These are phyloP conservation scores for Pseudococcus longispinus DNA, from an alignment of 2,888 invertebrate genomes.

Conservation along the genomic window DNA sequence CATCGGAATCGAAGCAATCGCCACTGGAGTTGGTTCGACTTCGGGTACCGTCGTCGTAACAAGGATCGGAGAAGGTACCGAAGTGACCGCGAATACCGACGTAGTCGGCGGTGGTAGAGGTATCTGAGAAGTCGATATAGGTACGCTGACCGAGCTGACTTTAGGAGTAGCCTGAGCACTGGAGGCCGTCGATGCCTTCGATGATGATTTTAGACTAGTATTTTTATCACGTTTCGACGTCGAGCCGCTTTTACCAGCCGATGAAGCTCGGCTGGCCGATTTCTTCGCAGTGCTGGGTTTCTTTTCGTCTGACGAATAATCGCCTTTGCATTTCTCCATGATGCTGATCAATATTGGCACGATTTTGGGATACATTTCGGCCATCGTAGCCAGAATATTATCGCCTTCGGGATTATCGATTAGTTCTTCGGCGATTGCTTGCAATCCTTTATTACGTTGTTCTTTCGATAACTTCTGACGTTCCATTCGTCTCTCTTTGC, in stretches of 20 bases:
- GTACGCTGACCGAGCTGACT: not conserved
- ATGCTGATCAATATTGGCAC: not conserved
- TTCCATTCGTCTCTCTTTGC: not conserved
- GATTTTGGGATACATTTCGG: not conserved
- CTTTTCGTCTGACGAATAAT: not conserved
- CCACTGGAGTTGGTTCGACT: not conserved
- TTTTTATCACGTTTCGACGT: conserved; percentile 32
- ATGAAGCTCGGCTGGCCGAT: not conserved
- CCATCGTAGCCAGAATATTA: not conserved
- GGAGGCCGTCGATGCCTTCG: not conserved
- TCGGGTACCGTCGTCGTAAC: not conserved
- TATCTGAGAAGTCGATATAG: not conserved
- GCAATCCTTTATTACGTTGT: not conserved
- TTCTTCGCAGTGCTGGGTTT: not conserved
- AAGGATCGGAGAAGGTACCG: not conserved
- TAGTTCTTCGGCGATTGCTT: not conserved
- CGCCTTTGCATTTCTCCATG: not conserved
- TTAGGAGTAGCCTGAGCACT: not conserved
- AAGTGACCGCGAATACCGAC: not conserved
- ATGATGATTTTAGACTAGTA: not conserved
- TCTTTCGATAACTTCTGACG: conserved; percentile 21
- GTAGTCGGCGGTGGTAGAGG: not conserved
- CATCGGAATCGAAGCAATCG: not conserved
- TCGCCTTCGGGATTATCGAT: not conserved
- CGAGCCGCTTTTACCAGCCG: not conserved